Evolutionary conservation across 1,140 invertebrate species (phyloP), one percentile per base, ranked within the genome.

Genomic region (Acromyrmex charruanus): DNA sequence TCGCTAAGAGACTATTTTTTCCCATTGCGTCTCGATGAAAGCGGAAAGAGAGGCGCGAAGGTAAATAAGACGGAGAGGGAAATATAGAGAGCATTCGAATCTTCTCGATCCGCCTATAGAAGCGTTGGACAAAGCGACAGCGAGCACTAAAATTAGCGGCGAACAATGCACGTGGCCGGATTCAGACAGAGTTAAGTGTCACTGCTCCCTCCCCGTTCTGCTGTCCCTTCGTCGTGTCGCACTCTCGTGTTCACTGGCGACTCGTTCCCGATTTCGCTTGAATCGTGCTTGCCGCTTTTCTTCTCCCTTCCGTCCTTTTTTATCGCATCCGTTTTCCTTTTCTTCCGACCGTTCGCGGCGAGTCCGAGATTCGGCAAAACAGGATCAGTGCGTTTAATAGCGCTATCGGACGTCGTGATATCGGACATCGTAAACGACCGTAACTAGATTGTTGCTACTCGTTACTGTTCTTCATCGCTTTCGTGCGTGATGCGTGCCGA

Each of bases 111-210:
- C 87, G 87, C 87, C 89, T 90, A 89, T 88, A 87, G 84, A 84
- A 66, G 68, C 84, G 71, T 85, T 87, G 89, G 85, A 91, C 89
- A 91, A 91, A 91, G 90, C 87, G 90, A 89, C 89, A 88, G 87
- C 77, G 53, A 63, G 65, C 66, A 82, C 89, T 90, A 91, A 91
- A 91, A 91, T 91, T 91, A 91, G 89, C 89, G 79, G 79, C 75
- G 80, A 91, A 91, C 90, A 91, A 91, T 91, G 90, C 89, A 87
- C 89, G 87, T 80, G 90, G 89, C 87, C 89, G 87, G 89, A 89
- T 91, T 91, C 87, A 81, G 84, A 90, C 86, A 82, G 58, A 80
- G 85, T 88, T 88, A 88, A 88, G 87, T 88, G 87, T 84, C 55
- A 31, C 44, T 28, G 68, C 65, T 77, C 61, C 66, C 25, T 55